These are phyloP conservation scores for Acanthurus lineatus DNA, from an alignment of 2,797 vertebrate species.

Conservation along the genomic window DNA sequence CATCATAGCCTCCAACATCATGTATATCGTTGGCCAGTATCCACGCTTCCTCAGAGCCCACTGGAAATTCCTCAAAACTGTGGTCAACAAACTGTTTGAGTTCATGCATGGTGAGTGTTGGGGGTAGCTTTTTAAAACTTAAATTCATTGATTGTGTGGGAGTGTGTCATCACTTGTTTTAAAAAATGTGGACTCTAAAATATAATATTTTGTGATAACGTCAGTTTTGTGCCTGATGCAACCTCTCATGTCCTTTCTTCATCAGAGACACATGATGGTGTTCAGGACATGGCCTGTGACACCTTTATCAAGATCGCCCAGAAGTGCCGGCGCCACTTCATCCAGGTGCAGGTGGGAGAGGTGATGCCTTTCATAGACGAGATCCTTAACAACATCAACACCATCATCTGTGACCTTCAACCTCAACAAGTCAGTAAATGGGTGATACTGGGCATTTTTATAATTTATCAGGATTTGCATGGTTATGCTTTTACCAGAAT, in stretches of 20 bases:
- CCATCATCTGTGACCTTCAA: slow-evolving; percentile 99
- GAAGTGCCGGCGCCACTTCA: slow-evolving; percentile 97
- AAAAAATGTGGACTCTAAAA: background rate
- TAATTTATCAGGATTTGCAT: background rate
- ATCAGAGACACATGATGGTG: slow-evolving; percentile 97
- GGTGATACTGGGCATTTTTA: background rate
- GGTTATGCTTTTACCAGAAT: background rate
- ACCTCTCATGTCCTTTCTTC: background rate
- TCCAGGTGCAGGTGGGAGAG: slow-evolving; percentile 99
- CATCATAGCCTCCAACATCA: slow-evolving; percentile 99
- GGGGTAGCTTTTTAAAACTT: background rate
- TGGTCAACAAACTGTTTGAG: slow-evolving; percentile 98
- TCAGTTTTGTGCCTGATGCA: background rate
- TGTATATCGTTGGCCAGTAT: slow-evolving; percentile 99
- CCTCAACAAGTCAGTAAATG: slow-evolving; percentile 92
- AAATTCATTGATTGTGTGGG: background rate
- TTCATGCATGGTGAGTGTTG: slow-evolving; percentile 95
- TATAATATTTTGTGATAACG: background rate
- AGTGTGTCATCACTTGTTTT: background rate
- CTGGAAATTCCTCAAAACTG: slow-evolving; percentile 99
- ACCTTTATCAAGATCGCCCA: slow-evolving; percentile 99
- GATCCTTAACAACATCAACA: slow-evolving; percentile 99
- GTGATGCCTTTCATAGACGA: slow-evolving; percentile 99
- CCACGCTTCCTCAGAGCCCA: slow-evolving; percentile 97
- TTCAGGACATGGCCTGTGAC: slow-evolving; percentile 99